Evolutionary conservation across 2,113 vertebrate genomes (phyloP), one percentile per base, ranked within the genome.

Genomic region (Alces alces): DNA sequence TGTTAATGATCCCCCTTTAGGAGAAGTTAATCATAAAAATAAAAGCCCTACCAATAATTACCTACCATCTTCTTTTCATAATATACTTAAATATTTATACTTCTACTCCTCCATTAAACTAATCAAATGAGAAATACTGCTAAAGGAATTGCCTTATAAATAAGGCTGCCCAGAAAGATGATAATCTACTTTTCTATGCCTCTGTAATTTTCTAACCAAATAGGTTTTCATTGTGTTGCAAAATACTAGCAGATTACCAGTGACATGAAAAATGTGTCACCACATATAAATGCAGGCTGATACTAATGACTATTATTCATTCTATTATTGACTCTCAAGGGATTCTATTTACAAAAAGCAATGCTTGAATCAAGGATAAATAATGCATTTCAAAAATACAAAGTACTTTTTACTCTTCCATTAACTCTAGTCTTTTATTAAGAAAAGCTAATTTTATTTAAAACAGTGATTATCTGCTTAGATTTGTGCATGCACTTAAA

Each of bases 201-300:
- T 92, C 92, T 96, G 91, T 94, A 96, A 98, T 98, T 98, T 98
- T 98, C 96, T 97, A 96, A 82, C 66, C 88, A 97, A 98, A 97
- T 98, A 97, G 92, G 92, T 93, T 98, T 93, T 92, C 88, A 97
- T 94, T 97, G 92, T 93, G 16, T 91, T 94, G 82, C 88, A 98
- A 97, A 97, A 97, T 94, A 86, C 90, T 93, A 97, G 70, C 66
- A 96, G 87, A 97, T 98, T 98, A 97, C 47, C 91, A 97, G 76
- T 98, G 97, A 97, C 94, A 97, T 98, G 97, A 97, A 98, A 98
- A 98, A 96, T 98, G 96, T 96, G 97, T 95, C 88, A 96, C 82
- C 60, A 96, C 60, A 91, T 95, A 96, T 93, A 97, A 97, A 98
- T 66, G 78, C 39, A 94, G 90, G 45, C 78, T 95, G n/a, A 96